Conservation (phyloP, 37 sponge, comb jelly and placozoan genomes). For the Mnemiopsis leidyi region DNA sequence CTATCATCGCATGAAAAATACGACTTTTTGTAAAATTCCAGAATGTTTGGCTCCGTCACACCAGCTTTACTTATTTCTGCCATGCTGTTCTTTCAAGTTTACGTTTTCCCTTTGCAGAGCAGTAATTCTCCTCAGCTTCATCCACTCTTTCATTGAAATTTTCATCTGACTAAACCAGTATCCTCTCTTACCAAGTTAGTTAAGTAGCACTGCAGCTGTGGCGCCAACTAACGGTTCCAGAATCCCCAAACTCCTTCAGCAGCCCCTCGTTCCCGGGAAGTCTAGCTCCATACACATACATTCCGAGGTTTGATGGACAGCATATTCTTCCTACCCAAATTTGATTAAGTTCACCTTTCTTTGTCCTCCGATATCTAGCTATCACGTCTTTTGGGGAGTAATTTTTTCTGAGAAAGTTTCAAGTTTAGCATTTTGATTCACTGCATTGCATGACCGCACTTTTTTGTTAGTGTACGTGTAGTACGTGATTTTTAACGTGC, state of each 20-base stretch:
- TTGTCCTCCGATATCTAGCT: too few relatives aligned
- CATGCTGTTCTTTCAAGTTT: too few relatives aligned
- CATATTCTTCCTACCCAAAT: too few relatives aligned
- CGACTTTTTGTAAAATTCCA: neutral
- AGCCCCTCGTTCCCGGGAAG: neutral
- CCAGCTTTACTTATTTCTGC: neutral
- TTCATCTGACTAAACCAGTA: too few relatives aligned
- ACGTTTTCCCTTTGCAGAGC: too few relatives aligned
- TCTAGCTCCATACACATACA: neutral
- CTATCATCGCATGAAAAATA: neutral
- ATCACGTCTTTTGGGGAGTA: too few relatives aligned
- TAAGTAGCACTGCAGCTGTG: neutral
- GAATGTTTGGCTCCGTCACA: neutral
- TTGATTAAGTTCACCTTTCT: too few relatives aligned
- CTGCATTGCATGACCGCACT: neutral
- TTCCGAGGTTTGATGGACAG: neutral
- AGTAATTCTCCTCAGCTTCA: too few relatives aligned
- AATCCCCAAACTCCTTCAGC: neutral
- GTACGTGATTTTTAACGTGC: neutral
- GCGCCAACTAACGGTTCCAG: neutral
- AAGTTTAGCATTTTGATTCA: too few relatives aligned
- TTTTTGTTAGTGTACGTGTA: neutral
- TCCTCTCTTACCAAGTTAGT: too few relatives aligned
- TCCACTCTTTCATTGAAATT: too few relatives aligned
- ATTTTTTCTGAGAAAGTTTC: too few relatives aligned